Evolutionary conservation across 2,113 vertebrate genomes (phyloP).

Genomic region (Ptilorrhoa leucosticta): DNA sequence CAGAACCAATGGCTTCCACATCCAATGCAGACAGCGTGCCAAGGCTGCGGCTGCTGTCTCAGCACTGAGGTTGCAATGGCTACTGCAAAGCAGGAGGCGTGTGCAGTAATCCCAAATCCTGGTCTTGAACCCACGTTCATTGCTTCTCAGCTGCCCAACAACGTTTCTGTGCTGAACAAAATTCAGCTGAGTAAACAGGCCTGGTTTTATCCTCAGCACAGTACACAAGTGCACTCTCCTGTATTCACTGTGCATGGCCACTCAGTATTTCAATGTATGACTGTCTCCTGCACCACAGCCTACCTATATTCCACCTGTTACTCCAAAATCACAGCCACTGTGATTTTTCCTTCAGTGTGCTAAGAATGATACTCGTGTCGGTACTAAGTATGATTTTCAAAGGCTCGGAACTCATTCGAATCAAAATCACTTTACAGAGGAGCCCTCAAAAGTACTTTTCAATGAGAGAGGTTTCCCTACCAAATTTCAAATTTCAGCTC

Average conservation of each 20-base stretch:
- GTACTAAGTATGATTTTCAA: slow-evolving; percentile 16
- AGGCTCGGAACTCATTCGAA: slow-evolving; percentile 40
- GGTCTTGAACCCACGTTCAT: background rate
- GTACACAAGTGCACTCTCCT: background rate
- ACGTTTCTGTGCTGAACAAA: background rate
- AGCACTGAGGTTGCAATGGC: background rate
- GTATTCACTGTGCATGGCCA: background rate
- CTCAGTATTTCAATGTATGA: background rate
- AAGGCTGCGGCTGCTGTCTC: background rate
- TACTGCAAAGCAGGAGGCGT: background rate
- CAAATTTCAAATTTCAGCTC: slow-evolving; percentile 47
- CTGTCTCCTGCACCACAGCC: background rate
- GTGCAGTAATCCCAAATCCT: background rate
- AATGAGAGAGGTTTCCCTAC: slow-evolving; percentile 32
- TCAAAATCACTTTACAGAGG: slow-evolving; percentile 47
- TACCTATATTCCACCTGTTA: background rate
- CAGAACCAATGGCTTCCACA: background rate
- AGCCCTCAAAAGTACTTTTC: slow-evolving; percentile 43
- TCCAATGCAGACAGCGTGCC: rapidly evolving
- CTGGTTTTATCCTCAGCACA: background rate
- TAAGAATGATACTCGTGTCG: background rate
- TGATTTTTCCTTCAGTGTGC: background rate
- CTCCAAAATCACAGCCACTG: background rate
- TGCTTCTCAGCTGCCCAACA: background rate
- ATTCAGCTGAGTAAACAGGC: background rate